These are phyloP conservation scores for Adelges cooleyi DNA, from an alignment of 1,140 invertebrate genomes.

Conservation along the genomic window DNA sequence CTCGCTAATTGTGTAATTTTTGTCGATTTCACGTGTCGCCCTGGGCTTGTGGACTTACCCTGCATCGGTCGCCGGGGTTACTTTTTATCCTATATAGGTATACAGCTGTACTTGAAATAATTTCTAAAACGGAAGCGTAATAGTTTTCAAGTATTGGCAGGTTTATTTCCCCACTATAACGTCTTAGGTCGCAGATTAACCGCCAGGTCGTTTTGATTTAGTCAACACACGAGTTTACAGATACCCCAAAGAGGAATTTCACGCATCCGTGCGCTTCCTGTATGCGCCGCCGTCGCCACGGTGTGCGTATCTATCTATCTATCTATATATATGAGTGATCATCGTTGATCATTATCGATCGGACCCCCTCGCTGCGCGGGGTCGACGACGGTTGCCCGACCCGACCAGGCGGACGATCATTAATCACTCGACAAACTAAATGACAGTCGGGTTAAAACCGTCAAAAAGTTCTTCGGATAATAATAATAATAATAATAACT, in stretches of 20 bases:
- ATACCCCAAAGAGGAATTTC: neutral
- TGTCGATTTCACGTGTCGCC: neutral
- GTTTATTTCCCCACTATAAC: no score
- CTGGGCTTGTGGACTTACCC: no score
- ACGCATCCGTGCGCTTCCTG: slow-evolving; percentile 19
- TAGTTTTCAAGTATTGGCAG: no score
- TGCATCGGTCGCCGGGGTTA: no score
- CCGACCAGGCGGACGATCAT: neutral
- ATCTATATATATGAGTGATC: slow-evolving; percentile 5
- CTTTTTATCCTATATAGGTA: no score
- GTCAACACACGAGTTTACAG: neutral
- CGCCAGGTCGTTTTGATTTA: no score
- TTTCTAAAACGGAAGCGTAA: no score
- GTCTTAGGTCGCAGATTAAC: no score
- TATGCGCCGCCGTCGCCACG: neutral
- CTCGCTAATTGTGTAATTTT: slow-evolving; percentile 26
- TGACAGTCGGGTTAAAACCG: slow-evolving; percentile 12
- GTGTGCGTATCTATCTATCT: neutral
- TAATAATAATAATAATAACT: slow-evolving; percentile 27
- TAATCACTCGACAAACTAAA: slow-evolving; percentile 4
- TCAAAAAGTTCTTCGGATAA: slow-evolving; percentile 1
- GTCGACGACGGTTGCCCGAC: neutral
- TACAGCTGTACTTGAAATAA: no score
- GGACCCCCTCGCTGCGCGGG: neutral
- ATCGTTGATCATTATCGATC: slow-evolving; percentile 23